Conservation (phyloP, 1,140 invertebrate genomes). For the Drosophila repleta region DNA sequence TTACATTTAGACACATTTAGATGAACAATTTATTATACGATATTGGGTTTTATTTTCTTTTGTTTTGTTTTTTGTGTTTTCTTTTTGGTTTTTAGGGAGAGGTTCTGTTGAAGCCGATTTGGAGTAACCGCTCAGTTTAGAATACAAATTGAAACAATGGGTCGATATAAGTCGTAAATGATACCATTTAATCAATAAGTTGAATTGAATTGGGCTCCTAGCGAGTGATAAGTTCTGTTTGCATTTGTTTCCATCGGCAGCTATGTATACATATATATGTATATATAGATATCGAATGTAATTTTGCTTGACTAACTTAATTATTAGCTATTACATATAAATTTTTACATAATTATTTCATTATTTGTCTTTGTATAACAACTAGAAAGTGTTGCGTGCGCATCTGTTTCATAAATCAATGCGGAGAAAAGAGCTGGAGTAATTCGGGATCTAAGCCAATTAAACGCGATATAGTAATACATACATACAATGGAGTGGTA, state of each 20-base stretch:
- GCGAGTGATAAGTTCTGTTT: conserved; percentile 58
- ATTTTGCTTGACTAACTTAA: conserved; percentile 74
- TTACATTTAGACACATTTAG: conserved; percentile 81
- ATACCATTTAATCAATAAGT: conserved; percentile 52
- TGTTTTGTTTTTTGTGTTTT: conserved; percentile 3
- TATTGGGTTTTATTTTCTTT: conserved; percentile 32
- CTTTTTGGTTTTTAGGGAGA: conserved; percentile 35
- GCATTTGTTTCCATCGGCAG: conserved; percentile 34
- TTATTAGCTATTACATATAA: conserved; percentile 79
- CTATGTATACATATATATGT: neutral
- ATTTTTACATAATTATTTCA: conserved; percentile 64
- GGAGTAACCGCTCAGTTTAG: conserved; percentile 45
- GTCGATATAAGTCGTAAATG: conserved; percentile 55
- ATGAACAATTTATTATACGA: conserved; percentile 71
- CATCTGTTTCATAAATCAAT: conserved; percentile 25
- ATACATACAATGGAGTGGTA: conserved; percentile 23
- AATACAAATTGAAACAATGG: conserved; percentile 69
- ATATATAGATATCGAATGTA: conserved; percentile 35
- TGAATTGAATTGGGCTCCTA: conserved; percentile 51
- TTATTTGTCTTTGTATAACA: conserved; percentile 82
- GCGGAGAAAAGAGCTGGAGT: conserved; percentile 6
- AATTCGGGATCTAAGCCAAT: conserved; percentile 11
- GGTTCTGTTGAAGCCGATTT: conserved; percentile 53
- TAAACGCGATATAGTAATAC: conserved; percentile 29
- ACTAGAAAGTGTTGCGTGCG: conserved; percentile 66